Evolutionary conservation across 2,888 invertebrate species (phyloP), one percentile per base, ranked within the genome.

Genomic region (Euplexia lucipara): DNA sequence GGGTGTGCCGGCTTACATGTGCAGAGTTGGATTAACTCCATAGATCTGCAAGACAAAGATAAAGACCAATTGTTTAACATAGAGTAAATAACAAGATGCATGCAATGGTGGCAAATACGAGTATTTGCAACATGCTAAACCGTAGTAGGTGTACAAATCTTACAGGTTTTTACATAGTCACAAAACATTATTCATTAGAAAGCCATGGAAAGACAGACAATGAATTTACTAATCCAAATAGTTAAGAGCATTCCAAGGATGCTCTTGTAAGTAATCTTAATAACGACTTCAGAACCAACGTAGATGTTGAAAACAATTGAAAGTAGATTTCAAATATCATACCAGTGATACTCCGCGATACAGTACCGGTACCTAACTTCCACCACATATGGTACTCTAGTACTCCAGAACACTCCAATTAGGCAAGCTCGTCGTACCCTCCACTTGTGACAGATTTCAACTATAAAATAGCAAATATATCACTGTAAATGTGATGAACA

Each of bases 381-480:
- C 44, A 44, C 48, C 45, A 58, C 65, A 64, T 75, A 58, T 70
- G 76, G 71, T 71, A 66, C 65, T 35, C 30, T 52, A 10, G 56
- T 75, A 60, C 72, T 64, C 26, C 58, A 60, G 44, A 49, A 42
- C 83, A 73, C 86, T 86, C 86, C 86, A 86, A 86, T 86, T 86
- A 86, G 84, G 63, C 79, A 48, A 62, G 67, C 74, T 66, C 73
- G 59, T 69, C 61, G 61, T 67, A 53, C 39, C 20, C 20, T 58
- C 45, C 79, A 80, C 85, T 86, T 70, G 76, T 67, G 72, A 77
- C 81, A 79, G 72, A 84, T 86, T 85, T 78, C 84, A 86, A 79
- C 86, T 82, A 84, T 85, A 81, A 83, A 86, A 86, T 84, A 78
- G 78, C 70, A 70, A 73, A 68, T 44, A 81, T 26, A 37, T 26